phyloP scores from a whole-genome alignment of 2,888 invertebrate species.

The Leucophora obtusa region DNA sequence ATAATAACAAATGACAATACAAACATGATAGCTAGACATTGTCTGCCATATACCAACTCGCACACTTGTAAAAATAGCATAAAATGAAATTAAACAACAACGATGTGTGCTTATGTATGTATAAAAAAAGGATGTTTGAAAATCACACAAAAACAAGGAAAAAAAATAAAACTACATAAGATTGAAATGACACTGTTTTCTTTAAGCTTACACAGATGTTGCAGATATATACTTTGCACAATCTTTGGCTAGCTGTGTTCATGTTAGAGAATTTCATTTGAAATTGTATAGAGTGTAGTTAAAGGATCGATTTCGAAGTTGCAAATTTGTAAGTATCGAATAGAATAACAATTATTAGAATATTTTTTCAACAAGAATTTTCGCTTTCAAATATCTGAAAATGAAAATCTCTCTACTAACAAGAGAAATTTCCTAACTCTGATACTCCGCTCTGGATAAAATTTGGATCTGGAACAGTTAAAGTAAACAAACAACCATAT shows the following conservation, averaged over 20 bases:
- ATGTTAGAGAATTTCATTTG: not conserved
- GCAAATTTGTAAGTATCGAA: too few species aligned
- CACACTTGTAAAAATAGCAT: not conserved
- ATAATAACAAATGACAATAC: slow-evolving; percentile 24
- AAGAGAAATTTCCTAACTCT: too few species aligned
- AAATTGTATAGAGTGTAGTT: not conserved
- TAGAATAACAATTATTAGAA: too few species aligned
- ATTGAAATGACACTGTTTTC: not conserved
- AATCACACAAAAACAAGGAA: slow-evolving; percentile 1
- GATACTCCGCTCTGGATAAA: too few species aligned
- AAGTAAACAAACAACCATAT: too few species aligned
- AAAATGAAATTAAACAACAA: slow-evolving; percentile 6
- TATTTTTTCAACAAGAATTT: too few species aligned
- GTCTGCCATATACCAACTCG: not conserved
- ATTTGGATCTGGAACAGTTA: too few species aligned
- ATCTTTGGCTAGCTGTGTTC: not conserved
- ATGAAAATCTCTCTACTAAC: too few species aligned
- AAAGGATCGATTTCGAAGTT: too few species aligned
- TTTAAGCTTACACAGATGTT: not conserved
- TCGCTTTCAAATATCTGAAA: too few species aligned
- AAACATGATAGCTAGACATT: not conserved
- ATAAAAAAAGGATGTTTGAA: not conserved
- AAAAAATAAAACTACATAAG: not conserved
- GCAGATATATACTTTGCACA: not conserved
- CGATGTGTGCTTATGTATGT: not conserved